A percentile compares a stretch with the other conserved stretches of the same genome.
Conservation (phyloP, 1,140 invertebrate genomes). For the Drosophila paulistorum region DNA sequence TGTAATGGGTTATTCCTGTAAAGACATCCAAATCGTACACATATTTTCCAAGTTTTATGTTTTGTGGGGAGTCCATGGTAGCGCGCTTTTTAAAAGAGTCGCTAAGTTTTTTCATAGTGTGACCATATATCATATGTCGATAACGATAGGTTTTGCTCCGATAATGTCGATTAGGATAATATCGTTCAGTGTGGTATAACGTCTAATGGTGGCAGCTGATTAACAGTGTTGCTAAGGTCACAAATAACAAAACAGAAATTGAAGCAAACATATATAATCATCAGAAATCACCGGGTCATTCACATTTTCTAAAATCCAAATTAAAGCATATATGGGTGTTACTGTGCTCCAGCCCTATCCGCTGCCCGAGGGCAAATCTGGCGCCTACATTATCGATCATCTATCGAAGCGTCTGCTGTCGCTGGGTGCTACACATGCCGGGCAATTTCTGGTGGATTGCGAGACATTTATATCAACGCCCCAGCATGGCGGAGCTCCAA, state of each 20-base stretch:
- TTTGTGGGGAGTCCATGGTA: no score
- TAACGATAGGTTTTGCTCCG: no score
- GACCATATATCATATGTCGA: no score
- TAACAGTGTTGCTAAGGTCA: background rate
- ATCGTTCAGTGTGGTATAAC: no score
- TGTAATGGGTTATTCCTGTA: no score
- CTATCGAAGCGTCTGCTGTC: slow-evolving; percentile 93
- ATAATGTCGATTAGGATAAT: no score
- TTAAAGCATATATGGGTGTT: slow-evolving; percentile 59
- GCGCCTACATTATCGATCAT: slow-evolving; percentile 92
- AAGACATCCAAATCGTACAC: no score
- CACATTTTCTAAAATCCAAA: background rate
- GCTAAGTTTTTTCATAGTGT: no score
- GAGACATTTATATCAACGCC: slow-evolving; percentile 94
- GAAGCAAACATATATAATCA: background rate
- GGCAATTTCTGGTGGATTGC: slow-evolving; percentile 96
- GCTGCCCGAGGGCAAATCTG: slow-evolving; percentile 92
- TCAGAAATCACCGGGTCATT: background rate
- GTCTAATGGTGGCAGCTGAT: background rate
- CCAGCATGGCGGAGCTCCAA: slow-evolving; percentile 85
- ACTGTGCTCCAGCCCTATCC: slow-evolving; percentile 90
- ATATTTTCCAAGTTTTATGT: no score
- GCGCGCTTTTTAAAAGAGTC: no score
- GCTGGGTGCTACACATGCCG: slow-evolving; percentile 92
- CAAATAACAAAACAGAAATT: background rate